Base-by-base conservation (phyloP, 2,888 invertebrate species). In the Alsophila aescularia region DNA sequence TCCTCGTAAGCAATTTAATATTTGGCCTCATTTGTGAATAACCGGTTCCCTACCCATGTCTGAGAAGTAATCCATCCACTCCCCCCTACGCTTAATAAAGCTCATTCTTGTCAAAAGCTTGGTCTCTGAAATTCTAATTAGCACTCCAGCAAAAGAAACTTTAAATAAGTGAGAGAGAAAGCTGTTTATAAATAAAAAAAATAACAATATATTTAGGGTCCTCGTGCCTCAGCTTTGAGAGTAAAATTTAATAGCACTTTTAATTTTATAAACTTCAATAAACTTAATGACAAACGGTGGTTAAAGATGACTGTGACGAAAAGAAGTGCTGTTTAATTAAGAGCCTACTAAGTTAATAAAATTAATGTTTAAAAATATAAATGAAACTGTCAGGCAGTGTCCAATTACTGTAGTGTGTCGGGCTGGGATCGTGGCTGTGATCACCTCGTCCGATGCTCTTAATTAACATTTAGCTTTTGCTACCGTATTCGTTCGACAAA, bases 391-490 rank as follows among this genome's bases (percentile, higher is more conserved):
- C 63, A n/a, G n/a, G n/a, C n/a, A 66, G 69, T 65, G 73, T 79
- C 82, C 85, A 88, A 88, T 88, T 87, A 87, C 78, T 55, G 48
- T 45, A 70, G 57, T 58, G 52, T 54, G 55, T 48, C 43, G 58
- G 66, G 68, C 55, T 49, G 51, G 67, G 67, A 74, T 75, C 77
- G 74, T 73, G 73, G 72, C 72, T 70, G 71, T 73, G 87, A 88
- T 88, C 86, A 79, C 80, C 80, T 79, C 70, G 54, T 61, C 68
- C 75, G 86, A 85, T 86, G 84, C 72, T 82, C 80, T 87, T 87
- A 89, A 89, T 90, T 89, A 89, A 85, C 81, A 81, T 87, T 85
- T 78, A 81, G 74, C 77, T 82, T 76, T 75, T 74, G 83, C 85
- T 86, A 83, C 85, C 77, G 84, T 84, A 82, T 83, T 79, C 75